Evolutionary conservation across 1,140 invertebrate genomes (phyloP).

Genomic region (Uloborus diversus): DNA sequence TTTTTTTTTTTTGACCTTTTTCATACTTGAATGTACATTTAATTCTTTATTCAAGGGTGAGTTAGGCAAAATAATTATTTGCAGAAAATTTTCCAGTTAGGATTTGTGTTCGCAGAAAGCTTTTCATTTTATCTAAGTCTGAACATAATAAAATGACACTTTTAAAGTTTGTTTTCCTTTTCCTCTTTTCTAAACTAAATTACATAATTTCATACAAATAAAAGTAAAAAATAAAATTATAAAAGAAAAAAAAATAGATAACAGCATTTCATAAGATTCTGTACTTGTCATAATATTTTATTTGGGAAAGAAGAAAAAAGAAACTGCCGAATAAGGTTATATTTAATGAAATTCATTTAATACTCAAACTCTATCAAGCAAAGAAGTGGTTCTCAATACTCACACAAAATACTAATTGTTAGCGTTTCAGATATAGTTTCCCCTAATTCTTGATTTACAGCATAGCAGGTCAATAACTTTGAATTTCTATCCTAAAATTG

Average conservation of each 20-base stretch:
- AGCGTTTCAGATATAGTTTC: constrained; percentile 87
- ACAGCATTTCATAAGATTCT: background rate
- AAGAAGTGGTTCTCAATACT: constrained; percentile 69
- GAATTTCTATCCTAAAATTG: constrained; percentile 73
- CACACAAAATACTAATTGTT: constrained; percentile 91
- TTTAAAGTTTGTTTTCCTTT: too few relatives aligned
- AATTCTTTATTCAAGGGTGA: too few relatives aligned
- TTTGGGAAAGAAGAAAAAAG: background rate
- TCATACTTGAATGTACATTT: too few relatives aligned
- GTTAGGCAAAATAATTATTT: too few relatives aligned
- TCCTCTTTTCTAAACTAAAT: too few relatives aligned
- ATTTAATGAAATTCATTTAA: background rate
- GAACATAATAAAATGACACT: too few relatives aligned
- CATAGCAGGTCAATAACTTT: constrained; percentile 84
- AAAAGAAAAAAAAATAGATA: background rate
- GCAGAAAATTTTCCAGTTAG: too few relatives aligned
- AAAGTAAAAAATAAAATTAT: background rate
- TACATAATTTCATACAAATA: too few relatives aligned
- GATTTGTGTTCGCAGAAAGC: too few relatives aligned
- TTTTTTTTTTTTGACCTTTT: too few relatives aligned
- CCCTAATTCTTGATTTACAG: constrained; percentile 76
- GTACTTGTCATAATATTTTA: background rate
- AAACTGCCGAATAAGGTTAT: too few relatives aligned
- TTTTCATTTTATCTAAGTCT: too few relatives aligned
- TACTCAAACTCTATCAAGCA: background rate